Percentiles rank a stretch among this genome's conserved stretches.
These are phyloP conservation scores for Dioctria linearis DNA, from an alignment of 2,888 invertebrate genomes.

Conservation along the genomic window DNA sequence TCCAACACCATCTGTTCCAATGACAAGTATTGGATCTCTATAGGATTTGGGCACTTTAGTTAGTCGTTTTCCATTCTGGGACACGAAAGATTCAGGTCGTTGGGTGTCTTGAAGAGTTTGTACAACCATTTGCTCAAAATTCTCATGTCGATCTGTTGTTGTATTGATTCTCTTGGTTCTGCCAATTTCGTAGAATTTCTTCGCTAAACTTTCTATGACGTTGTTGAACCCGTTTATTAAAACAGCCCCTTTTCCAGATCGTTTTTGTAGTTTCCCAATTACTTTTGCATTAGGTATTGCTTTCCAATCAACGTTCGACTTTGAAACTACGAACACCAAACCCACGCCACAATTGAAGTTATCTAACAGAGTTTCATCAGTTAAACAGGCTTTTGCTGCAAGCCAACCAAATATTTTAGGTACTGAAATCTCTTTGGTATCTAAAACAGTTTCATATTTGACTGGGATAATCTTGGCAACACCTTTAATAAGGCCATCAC, in stretches of 20 bases:
- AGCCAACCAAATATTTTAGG: constrained; percentile 92
- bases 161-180: neutral
- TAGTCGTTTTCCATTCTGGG: constrained; percentile 66
- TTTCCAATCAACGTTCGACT: constrained; percentile 72
- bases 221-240: constrained; percentile 76
- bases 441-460: constrained; percentile 77
- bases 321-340: constrained; percentile 82
- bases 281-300: constrained; percentile 71
- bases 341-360: constrained; percentile 98
- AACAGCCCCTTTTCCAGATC: constrained; percentile 21
- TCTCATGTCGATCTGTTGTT: neutral
- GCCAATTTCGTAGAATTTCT: constrained; percentile 62
- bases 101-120: constrained; percentile 40
- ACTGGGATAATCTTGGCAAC: constrained; percentile 86
- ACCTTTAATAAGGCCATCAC: constrained; percentile 92
- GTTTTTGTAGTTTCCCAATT: constrained; percentile 71
- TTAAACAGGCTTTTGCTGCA: constrained; percentile 81
- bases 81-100: constrained; percentile 64
- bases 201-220: constrained; percentile 73
- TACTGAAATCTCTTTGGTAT: constrained; percentile 81
- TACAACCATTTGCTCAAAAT: constrained; percentile 5
- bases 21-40: constrained; percentile 88
- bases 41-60: constrained; percentile 68
- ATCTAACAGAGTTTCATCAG: constrained; percentile 84
- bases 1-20: constrained; percentile 98